Conservation (phyloP, 2,113 vertebrate genomes). For the Pontoporia blainvillei region DNA sequence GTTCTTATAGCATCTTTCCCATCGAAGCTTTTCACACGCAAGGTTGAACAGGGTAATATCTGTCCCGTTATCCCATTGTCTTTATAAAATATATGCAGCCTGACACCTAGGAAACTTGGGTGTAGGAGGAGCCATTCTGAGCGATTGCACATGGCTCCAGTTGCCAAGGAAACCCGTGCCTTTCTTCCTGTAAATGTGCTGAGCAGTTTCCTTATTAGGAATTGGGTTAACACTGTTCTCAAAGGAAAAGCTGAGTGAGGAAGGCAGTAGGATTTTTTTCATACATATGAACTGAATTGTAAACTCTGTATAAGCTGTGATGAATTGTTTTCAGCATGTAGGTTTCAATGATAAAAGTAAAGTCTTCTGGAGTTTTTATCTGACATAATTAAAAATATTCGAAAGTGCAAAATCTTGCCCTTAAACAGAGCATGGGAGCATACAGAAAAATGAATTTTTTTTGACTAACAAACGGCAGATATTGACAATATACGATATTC, state of each 20-base stretch:
- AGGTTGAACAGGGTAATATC: conserved; percentile 21
- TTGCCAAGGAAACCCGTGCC: conserved; percentile 79
- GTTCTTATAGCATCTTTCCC: not conserved
- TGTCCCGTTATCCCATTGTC: conserved; percentile 51
- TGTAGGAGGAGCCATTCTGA: conserved; percentile 73
- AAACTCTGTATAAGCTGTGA: not conserved
- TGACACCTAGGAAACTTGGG: conserved; percentile 80
- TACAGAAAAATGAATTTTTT: not conserved
- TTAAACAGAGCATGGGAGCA: not conserved
- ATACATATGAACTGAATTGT: not conserved
- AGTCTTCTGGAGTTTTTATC: not conserved
- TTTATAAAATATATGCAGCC: conserved; percentile 62
- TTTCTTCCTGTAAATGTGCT: conserved; percentile 60
- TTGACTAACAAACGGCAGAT: not conserved
- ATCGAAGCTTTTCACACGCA: not conserved
- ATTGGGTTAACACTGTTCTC: conserved; percentile 39
- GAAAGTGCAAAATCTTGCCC: not conserved
- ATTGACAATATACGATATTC: not conserved
- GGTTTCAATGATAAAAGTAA: not conserved
- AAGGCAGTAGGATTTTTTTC: not conserved
- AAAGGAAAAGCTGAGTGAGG: conserved; percentile 11
- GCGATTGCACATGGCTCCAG: conserved; percentile 63
- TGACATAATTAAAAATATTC: not conserved
- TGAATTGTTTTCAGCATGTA: not conserved
- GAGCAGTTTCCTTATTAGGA: conserved; percentile 52